Conservation (phyloP, 1,140 invertebrate species). For the Bombus sibiricus region DNA sequence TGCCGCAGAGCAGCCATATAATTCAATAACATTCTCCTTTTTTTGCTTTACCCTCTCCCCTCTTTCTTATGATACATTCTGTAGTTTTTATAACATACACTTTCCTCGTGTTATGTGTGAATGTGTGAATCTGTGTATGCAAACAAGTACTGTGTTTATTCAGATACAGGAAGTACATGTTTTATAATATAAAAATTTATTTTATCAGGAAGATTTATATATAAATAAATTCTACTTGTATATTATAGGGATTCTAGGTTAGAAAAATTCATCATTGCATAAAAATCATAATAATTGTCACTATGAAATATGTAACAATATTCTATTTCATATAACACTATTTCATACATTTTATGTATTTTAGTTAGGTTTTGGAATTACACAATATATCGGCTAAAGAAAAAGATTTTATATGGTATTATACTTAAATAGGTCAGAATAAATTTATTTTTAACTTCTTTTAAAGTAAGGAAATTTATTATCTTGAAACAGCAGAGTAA, state of each 20-base stretch:
- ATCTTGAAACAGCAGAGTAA: background rate
- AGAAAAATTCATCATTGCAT: constrained; percentile 10
- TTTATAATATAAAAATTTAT: constrained; percentile 17
- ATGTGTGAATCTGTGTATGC: constrained; percentile 51
- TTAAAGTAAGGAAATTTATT: background rate
- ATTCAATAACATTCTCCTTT: constrained; percentile 57
- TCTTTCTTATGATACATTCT: constrained; percentile 17
- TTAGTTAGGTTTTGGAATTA: constrained; percentile 6
- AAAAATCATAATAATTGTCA: constrained; percentile 20
- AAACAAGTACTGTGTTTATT: constrained; percentile 4
- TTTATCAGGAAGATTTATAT: background rate
- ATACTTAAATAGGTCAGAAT: background rate
- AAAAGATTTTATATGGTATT: constrained; percentile 6
- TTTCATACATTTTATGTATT: background rate
- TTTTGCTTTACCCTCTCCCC: constrained; percentile 26
- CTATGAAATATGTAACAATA: background rate
- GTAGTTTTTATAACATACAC: constrained; percentile 32
- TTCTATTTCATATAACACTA: background rate
- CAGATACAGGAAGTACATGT: constrained; percentile 11
- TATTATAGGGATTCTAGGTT: background rate
- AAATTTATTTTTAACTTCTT: constrained; percentile 8
- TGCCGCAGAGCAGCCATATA: constrained; percentile 80
- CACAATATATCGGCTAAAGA: background rate
- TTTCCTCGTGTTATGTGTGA: constrained; percentile 50
- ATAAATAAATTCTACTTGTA: constrained; percentile 3